A percentile compares a stretch with the other conserved stretches of the same genome.
These are phyloP conservation scores for Drepana arcuata DNA, from an alignment of 1,140 invertebrate species.

Conservation along the genomic window DNA sequence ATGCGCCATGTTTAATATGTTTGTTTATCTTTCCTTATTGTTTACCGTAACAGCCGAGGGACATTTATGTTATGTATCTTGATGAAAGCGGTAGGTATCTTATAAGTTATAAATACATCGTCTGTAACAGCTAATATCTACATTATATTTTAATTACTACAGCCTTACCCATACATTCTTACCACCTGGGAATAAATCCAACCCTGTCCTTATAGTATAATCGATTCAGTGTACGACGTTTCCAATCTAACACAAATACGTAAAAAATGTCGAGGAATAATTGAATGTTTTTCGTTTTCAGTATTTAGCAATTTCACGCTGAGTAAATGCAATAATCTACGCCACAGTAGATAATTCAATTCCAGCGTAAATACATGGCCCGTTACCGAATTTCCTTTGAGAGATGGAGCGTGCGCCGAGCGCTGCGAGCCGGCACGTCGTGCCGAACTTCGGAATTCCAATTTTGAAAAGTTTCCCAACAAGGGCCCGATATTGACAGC, in stretches of 20 bases:
- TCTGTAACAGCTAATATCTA: too few relatives aligned
- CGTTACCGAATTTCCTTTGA: slow-evolving; percentile 64
- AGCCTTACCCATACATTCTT: too few relatives aligned
- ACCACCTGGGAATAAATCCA: too few relatives aligned
- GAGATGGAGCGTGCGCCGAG: slow-evolving; percentile 50
- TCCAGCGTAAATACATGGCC: slow-evolving; percentile 51
- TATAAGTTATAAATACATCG: too few relatives aligned
- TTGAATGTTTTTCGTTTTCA: slow-evolving; percentile 24
- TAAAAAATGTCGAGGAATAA: slow-evolving; percentile 15
- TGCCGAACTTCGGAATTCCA: slow-evolving; percentile 66
- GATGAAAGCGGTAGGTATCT: too few relatives aligned
- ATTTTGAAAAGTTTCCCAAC: slow-evolving; percentile 69
- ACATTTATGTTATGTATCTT: too few relatives aligned
- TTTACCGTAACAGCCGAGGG: too few relatives aligned
- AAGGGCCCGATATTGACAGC: slow-evolving; percentile 59
- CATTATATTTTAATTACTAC: too few relatives aligned
- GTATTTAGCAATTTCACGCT: slow-evolving; percentile 38
- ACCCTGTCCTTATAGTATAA: too few relatives aligned
- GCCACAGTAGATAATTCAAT: slow-evolving; percentile 55
- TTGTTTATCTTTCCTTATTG: too few relatives aligned
- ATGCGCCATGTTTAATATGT: too few relatives aligned
- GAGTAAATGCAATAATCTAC: slow-evolving; percentile 37
- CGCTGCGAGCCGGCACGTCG: slow-evolving; percentile 54
- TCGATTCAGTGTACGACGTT: too few relatives aligned
- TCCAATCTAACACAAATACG: background rate